Evolutionary conservation across 2,113 vertebrate genomes (phyloP), one percentile per base, ranked within the genome.

Genomic region (Perccottus glenii): DNA sequence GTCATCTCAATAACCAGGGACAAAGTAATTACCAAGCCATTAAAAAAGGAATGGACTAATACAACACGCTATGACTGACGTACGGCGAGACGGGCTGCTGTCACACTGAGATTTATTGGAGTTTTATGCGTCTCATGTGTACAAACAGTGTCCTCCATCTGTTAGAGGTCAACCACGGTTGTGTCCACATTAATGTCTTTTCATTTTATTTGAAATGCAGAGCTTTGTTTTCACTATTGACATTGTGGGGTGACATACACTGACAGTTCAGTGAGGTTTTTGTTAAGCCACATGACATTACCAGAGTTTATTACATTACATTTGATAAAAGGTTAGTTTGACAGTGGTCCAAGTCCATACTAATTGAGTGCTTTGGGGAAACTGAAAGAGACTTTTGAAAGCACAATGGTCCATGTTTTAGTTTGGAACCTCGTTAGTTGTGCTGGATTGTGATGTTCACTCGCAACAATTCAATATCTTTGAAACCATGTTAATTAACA

Each of bases 21-120:
- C 79, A 84, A 87, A 85, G 88, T 82, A 91, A 91, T 91, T 91
- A 89, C 82, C 72, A 64, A 80, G 82, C 83, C 82, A 88, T 89
- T 89, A 88, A 82, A 90, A 82, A 69, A 65, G 73, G 77, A 90
- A 89, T 70, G 74, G 79, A 86, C 77, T 87, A 85, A 88, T 90
- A 80, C 70, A 86, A 90, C 85, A 84, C 19, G 57, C 76, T 64
- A 63, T 80, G 79, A 86, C 62, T 86, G 85, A 60, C 84, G 65
- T 64, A 46, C 43, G 46, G 47, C 5, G 16, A 73, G 35, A 83
- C 74, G 71, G 48, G 64, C 45, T 27, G n/a, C 45, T 47, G 36
- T 35, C 36, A 51, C 33, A 36, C 33, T 9, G 52, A 12, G 33
- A 55, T 55, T 55, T 38, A 56, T 51, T 19, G 65, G 57, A 60